These are phyloP conservation scores for Amphipyra tragopoginis DNA, from an alignment of 2,888 invertebrate genomes.

Conservation along the genomic window DNA sequence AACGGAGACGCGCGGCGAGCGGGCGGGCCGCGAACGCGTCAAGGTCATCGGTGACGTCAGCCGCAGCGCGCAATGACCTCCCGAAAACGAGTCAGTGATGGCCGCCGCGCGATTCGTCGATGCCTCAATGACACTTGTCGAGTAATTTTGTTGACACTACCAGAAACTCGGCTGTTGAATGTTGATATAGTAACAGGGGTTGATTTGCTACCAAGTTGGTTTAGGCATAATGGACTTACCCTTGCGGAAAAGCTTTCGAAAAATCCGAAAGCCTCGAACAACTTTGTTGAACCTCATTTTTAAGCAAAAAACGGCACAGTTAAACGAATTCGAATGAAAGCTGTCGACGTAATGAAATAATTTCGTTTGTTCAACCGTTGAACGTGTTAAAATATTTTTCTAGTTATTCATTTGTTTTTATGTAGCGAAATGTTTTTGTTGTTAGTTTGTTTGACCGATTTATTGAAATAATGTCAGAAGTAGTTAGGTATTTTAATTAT, in stretches of 20 bases:
- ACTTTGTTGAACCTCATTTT: constrained; percentile 16
- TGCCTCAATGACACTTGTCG: constrained; percentile 71
- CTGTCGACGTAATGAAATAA: constrained; percentile 29
- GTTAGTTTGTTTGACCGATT: constrained; percentile 10
- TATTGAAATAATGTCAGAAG: constrained; percentile 21
- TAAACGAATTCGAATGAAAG: constrained; percentile 14
- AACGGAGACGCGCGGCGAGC: constrained; percentile 57
- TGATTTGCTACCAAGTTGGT: constrained; percentile 57
- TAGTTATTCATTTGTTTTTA: constrained; percentile 30
- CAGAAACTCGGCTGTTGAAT: constrained; percentile 58
- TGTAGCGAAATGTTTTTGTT: constrained; percentile 6
- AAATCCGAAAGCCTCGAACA: constrained; percentile 18
- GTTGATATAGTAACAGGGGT: constrained; percentile 56
- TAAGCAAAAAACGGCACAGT: constrained; percentile 10
- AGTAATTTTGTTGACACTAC: constrained; percentile 69
- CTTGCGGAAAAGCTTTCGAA: constrained; percentile 20
- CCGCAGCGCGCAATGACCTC: constrained; percentile 83
- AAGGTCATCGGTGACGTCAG: constrained; percentile 89
- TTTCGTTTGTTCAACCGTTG: constrained; percentile 38
- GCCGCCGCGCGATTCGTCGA: constrained; percentile 64
- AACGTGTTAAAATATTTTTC: constrained; percentile 36
- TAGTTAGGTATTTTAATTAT: neutral
- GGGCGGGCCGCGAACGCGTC: constrained; percentile 74
- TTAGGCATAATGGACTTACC: constrained; percentile 56
- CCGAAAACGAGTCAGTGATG: constrained; percentile 77